A percentile compares a stretch with the other conserved stretches of the same genome.
phyloP scores from a whole-genome alignment of 1,140 invertebrate genomes.

The Dermatophagoides farinae region DNA sequence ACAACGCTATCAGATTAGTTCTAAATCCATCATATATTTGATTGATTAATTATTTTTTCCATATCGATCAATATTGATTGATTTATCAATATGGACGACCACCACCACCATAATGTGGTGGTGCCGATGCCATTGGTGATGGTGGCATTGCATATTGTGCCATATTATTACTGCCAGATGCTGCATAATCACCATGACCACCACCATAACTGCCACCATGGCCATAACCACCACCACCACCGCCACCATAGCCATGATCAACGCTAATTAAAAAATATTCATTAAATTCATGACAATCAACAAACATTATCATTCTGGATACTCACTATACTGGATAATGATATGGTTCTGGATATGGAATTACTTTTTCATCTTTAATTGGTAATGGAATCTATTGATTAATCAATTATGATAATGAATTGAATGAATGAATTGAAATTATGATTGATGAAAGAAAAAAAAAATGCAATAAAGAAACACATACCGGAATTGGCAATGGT shows the following conservation, averaged over 20 bases:
- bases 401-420: not conserved
- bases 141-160: too few species aligned
- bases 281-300: not conserved
- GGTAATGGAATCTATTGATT: not conserved
- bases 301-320: not conserved
- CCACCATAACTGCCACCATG: not conserved
- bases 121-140: too few species aligned
- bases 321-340: not conserved
- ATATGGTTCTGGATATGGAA: not conserved
- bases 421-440: not conserved
- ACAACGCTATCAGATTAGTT: too few species aligned
- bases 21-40: too few species aligned
- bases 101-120: too few species aligned
- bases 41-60: too few species aligned
- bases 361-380: not conserved
- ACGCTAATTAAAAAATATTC: not conserved
- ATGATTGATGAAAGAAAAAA: too few species aligned
- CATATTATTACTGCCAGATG: not conserved
- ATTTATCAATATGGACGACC: too few species aligned
- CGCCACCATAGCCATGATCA: not conserved
- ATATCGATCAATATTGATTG: too few species aligned
- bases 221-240: not conserved
- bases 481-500: not conserved
- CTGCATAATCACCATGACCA: not conserved
- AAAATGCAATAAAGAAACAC: not conserved